Base-by-base conservation (phyloP, 2,888 invertebrate species). In the Drosophila rubida region DNA sequence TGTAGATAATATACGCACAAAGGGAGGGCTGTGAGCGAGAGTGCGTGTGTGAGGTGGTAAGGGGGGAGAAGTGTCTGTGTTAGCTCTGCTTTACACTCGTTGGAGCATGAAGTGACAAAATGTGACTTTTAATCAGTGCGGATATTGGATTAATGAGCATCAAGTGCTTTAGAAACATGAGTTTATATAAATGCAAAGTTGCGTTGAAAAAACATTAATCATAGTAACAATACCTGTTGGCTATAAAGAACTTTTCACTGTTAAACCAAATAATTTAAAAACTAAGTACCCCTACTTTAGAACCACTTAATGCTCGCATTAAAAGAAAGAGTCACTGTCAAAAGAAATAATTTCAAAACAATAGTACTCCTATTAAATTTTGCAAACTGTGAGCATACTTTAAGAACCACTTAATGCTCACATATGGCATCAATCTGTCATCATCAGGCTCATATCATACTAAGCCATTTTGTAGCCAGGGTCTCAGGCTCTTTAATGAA, bases 1-100 rank as follows among this genome's bases (percentile, higher is more conserved):
- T 69, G 69, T 72, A 62, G 72, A 83, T 72, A 78, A 62, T 66
- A 49, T 51, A 23, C 14, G 30, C 23, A n/a, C 35, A 42, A 53
- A 53, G 51, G n/a, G 27, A 2, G 35, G 9, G 8, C 7, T 30
- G 13, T 19, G 41, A 5, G 19, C 44, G 22, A 45, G 48, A 44
- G 22, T 45, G 19, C 8, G 32, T 4, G 11, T 16, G 16, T 4
- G 4, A 11, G 11, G 30, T 4, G 11, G 4, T 23, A 11, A n/a
- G 37, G 30, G 4, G n/a, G 32, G n/a, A n/a, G 35, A 2, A 14
- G 35, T 14, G 35, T 35, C 35, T 35, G 35, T 35, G 35, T 37
- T 48, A 37, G 50, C 37, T 48, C 25, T 2, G 22, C 3, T 30
- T 32, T 32, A 22, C 13, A 23, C 45, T 45, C 23, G 16, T 8